These are phyloP conservation scores for Leptoteleia sp. DNA, from an alignment of 1,140 invertebrate species.

Conservation along the genomic window DNA sequence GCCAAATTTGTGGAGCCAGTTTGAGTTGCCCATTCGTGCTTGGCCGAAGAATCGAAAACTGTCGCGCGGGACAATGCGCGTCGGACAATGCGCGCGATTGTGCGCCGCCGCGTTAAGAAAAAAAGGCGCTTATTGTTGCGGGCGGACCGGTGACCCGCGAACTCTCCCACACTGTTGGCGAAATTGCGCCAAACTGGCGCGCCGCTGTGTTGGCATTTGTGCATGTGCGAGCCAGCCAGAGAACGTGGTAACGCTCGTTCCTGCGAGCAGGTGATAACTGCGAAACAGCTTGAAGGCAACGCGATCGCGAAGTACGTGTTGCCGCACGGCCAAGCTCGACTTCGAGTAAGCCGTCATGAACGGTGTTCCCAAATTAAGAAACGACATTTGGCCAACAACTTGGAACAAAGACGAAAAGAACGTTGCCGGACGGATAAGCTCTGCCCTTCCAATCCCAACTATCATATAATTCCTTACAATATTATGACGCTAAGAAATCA, in stretches of 20 bases:
- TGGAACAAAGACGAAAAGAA: constrained; percentile 40
- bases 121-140: constrained; percentile 73
- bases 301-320: constrained; percentile 62
- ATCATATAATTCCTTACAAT: not conserved
- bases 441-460: not conserved
- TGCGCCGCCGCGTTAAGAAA: constrained; percentile 67
- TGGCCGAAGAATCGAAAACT: constrained; percentile 39
- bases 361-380: constrained; percentile 58
- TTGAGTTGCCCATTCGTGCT: constrained; percentile 13
- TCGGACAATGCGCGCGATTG: constrained; percentile 62
- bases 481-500: too few relatives aligned
- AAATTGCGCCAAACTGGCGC: constrained; percentile 46
- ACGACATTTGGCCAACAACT: constrained; percentile 60
- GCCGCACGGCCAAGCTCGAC: constrained; percentile 40
- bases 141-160: constrained; percentile 77
- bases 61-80: constrained; percentile 48
- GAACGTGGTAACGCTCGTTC: constrained; percentile 59
- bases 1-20: constrained; percentile 18
- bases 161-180: constrained; percentile 76
- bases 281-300: constrained; percentile 67
- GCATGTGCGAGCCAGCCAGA: constrained; percentile 28
- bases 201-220: constrained; percentile 24
- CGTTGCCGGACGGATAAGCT: not conserved
- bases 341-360: constrained; percentile 56
- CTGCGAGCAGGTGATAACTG: constrained; percentile 68